Evolutionary conservation across 2,888 invertebrate species (phyloP), one percentile per base, ranked within the genome.

Genomic region (Cephus sareptanus): DNA sequence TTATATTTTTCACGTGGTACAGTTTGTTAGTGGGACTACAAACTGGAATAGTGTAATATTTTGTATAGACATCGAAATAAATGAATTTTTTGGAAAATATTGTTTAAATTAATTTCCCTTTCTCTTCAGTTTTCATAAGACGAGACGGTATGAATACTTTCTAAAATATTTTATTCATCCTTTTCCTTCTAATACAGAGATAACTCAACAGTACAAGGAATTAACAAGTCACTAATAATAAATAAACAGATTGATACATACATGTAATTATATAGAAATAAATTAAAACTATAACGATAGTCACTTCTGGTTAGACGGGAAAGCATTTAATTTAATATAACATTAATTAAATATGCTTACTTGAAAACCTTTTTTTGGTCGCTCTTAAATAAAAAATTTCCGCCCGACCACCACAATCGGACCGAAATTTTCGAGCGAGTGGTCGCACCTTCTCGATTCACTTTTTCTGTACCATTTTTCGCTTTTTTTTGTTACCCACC

Each of bases 261-360:
- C 83, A 79, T 79, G 80, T 81, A 82, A 82, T 78, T 81, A 84
- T 84, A 82, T 79, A 86, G 80, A 84, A 85, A 82, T 84, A 87
- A 87, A 85, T 83, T 88, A 81, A 86, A 85, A 86, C 80, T 82
- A 86, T 83, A 86, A 88, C 82, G 84, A 85, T 86, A 88, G 91
- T 91, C 91, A 91, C 91, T 91, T 91, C 91, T 91, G 91, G 89
- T 89, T 85, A 88, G 83, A 89, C 90, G 90, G 90, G 89, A 90
- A 88, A 86, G 82, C 79, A 82, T 84, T 85, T 84, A 82, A 86
- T 83, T 79, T 83, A 84, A 78, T 83, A 85, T 80, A 81, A 56
- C 80, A 86, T 85, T 84, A 84, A 87, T 85, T 85, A 84, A 83
- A 81, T 82, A 84, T 86, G 81, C 85, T 87, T 87, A 87, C 80